Percentiles rank a stretch among this genome's conserved stretches.
These are phyloP conservation scores for Brachypalpus laphriformis DNA, from an alignment of 2,888 invertebrate species.

Conservation along the genomic window DNA sequence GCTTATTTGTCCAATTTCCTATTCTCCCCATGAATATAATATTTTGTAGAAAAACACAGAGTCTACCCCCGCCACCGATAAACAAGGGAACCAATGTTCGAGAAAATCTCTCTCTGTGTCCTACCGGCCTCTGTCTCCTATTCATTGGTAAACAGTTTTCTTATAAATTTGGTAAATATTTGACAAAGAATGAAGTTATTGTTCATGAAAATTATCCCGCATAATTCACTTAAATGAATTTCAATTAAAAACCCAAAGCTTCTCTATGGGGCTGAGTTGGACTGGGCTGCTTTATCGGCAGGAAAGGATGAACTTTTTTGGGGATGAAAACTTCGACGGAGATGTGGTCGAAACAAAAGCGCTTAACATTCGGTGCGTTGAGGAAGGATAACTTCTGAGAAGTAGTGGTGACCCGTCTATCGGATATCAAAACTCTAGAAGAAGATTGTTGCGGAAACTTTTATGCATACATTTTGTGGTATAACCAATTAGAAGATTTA, in stretches of 20 bases:
- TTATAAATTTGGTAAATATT: conserved; percentile 58
- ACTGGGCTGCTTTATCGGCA: background rate
- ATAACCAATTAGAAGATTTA: conserved; percentile 69
- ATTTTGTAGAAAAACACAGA: background rate
- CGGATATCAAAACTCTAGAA: conserved; percentile 61
- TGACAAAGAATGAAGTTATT: conserved; percentile 42
- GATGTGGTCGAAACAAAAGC: conserved; percentile 66
- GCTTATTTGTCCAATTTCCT: background rate
- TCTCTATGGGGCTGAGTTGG: conserved; percentile 21
- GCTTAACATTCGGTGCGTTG: conserved; percentile 44
- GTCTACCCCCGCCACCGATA: background rate
- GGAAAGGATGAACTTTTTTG: conserved; percentile 19
- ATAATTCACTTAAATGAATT: conserved; percentile 63
- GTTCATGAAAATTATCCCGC: conserved; percentile 46
- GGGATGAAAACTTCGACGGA: conserved; percentile 44
- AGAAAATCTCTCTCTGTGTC: background rate
- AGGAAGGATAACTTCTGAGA: conserved; percentile 47
- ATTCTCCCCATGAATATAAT: background rate
- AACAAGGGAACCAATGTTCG: background rate
- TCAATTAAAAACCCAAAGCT: conserved; percentile 67
- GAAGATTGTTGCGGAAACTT: conserved; percentile 67
- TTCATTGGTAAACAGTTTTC: conserved; percentile 34
- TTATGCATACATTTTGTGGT: conserved; percentile 68
- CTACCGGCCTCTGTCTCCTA: background rate
- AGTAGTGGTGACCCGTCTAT: conserved; percentile 69